Evolutionary conservation across 2,797 vertebrate species (phyloP).

Genomic region (Oryzias dopingdopingensis): DNA sequence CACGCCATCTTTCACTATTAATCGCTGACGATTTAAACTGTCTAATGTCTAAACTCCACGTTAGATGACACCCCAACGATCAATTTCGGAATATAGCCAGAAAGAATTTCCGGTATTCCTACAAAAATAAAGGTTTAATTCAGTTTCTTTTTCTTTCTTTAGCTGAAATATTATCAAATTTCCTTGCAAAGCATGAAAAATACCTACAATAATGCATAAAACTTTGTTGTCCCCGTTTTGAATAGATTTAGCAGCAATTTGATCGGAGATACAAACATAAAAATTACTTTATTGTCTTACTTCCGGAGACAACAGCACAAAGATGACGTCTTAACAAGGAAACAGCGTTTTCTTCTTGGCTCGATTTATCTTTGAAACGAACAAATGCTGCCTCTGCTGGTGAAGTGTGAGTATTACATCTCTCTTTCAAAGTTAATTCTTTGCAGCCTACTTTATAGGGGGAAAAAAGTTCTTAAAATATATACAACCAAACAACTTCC

Average conservation of each 20-base stretch:
- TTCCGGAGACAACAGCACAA: not conserved
- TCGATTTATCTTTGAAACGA: not conserved
- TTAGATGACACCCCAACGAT: slow-evolving; percentile 20
- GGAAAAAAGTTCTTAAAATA: too few relatives aligned
- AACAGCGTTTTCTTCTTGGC: slow-evolving; percentile 36
- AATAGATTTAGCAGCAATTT: too few relatives aligned
- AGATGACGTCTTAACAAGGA: slow-evolving; percentile 18
- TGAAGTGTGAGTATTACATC: too few relatives aligned
- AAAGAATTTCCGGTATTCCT: slow-evolving; percentile 22
- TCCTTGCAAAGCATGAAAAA: too few relatives aligned
- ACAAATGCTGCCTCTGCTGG: not conserved
- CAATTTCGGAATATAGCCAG: fast-evolving
- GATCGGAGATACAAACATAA: too few relatives aligned
- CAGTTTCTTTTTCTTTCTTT: not conserved
- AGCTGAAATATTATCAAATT: too few relatives aligned
- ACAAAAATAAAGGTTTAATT: not conserved
- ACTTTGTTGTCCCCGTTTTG: too few relatives aligned
- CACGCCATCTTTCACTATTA: slow-evolving; percentile 16
- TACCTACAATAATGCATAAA: too few relatives aligned
- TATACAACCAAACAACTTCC: too few relatives aligned
- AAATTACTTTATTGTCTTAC: not conserved
- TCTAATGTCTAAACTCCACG: slow-evolving; percentile 48
- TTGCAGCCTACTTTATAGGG: too few relatives aligned
- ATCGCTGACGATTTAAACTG: slow-evolving; percentile 10
- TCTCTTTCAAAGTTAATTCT: too few relatives aligned